phyloP scores from a whole-genome alignment of 1,140 invertebrate genomes.

The Drosophila dunni region DNA sequence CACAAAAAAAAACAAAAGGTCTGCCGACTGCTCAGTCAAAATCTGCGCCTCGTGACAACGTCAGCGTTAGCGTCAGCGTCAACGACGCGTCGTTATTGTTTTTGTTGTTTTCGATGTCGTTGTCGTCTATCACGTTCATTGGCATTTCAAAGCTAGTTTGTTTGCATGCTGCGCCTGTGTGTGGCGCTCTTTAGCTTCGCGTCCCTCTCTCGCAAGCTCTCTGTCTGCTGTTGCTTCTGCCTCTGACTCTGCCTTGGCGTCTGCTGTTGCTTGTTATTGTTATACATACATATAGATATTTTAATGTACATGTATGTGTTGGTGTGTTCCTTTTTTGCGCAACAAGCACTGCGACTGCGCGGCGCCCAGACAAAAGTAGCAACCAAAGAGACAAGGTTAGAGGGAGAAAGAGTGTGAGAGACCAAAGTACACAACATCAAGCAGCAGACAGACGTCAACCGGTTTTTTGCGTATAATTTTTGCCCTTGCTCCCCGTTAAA shows the following conservation, averaged over 20 bases:
- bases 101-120: constrained; percentile 19
- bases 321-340: constrained; percentile 60
- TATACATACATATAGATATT: constrained; percentile 17
- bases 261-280: constrained; percentile 50
- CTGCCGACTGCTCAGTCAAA: constrained; percentile 50
- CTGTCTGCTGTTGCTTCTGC: constrained; percentile 17
- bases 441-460: constrained; percentile 71
- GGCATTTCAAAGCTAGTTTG: constrained; percentile 65
- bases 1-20: constrained; percentile 35
- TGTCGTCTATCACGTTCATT: constrained; percentile 63
- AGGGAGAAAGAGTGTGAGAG: constrained; percentile 11
- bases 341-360: constrained; percentile 72
- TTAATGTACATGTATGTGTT: constrained; percentile 11
- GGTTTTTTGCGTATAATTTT: constrained; percentile 82
- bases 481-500: constrained; percentile 53
- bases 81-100: constrained; percentile 28
- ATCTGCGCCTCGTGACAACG: constrained; percentile 56
- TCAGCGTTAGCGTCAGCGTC: constrained; percentile 38
- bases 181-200: constrained; percentile 29
- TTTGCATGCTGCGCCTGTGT: constrained; percentile 61
- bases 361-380: constrained; percentile 37
- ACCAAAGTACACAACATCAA: constrained; percentile 54
- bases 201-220: constrained; percentile 20
- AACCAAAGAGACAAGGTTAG: neutral
- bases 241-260: constrained; percentile 1